These are phyloP conservation scores for Brachypalpus laphriformis DNA, from an alignment of 2,888 invertebrate genomes.

Conservation along the genomic window DNA sequence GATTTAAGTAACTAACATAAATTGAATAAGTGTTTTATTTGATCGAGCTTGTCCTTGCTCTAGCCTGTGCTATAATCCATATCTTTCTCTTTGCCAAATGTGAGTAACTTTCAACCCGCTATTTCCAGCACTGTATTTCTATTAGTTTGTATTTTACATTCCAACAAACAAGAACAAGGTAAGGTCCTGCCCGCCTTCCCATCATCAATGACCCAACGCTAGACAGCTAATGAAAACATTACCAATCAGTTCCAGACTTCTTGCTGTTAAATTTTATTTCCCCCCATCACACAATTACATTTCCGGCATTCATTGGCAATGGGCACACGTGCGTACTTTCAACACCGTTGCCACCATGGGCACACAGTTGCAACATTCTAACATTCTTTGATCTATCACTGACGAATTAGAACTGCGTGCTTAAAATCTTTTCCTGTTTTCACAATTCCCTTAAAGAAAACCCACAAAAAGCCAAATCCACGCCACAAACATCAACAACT, in stretches of 20 bases:
- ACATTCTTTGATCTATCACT: conserved; percentile 68
- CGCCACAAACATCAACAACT: no score
- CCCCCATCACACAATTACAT: conserved; percentile 32
- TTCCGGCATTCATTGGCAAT: conserved; percentile 54
- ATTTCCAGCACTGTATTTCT: no score
- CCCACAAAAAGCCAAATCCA: neutral
- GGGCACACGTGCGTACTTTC: conserved; percentile 54
- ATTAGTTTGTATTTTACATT: neutral
- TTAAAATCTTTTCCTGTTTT: conserved; percentile 67
- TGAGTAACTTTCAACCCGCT: no score
- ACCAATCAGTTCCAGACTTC: conserved; percentile 48
- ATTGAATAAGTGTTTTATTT: no score
- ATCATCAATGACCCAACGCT: conserved; percentile 21
- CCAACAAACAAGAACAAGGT: conserved; percentile 27
- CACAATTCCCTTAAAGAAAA: conserved; percentile 41
- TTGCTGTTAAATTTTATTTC: conserved; percentile 33
- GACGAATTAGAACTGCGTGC: conserved; percentile 41
- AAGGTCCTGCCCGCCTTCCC: neutral
- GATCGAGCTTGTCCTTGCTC: no score
- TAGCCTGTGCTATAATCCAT: no score
- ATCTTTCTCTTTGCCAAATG: no score
- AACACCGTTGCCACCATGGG: conserved; percentile 29
- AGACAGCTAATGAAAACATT: conserved; percentile 60
- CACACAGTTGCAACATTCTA: conserved; percentile 33
- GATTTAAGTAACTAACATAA: no score